Conservation (phyloP, 1,140 invertebrate species). For the Drosophila dunni region DNA sequence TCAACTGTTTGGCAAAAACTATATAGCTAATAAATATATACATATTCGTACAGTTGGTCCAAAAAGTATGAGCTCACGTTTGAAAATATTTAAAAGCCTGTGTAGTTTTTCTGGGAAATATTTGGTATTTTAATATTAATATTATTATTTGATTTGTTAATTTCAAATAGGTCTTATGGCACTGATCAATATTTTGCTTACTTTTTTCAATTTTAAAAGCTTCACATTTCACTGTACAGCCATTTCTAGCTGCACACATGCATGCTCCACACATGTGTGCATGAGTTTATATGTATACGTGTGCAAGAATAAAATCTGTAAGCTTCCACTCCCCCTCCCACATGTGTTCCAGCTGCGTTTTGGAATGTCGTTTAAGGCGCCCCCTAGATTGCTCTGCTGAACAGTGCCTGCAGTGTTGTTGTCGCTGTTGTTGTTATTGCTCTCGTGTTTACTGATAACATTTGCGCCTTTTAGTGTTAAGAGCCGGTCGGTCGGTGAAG, state of each 20-base stretch:
- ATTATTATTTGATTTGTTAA: no score
- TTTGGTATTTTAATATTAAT: no score
- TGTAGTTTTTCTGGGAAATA: no score
- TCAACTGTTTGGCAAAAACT: slow-evolving; percentile 62
- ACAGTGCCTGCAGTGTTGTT: slow-evolving; percentile 23
- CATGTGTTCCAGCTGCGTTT: slow-evolving; percentile 26
- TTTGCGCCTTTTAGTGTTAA: slow-evolving; percentile 64
- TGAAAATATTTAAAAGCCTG: no score
- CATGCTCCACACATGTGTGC: no score
- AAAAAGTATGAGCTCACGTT: no score
- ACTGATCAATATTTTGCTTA: no score
- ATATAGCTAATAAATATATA: background rate
- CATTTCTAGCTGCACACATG: no score
- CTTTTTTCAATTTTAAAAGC: no score
- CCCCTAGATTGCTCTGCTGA: slow-evolving; percentile 28
- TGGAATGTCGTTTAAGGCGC: slow-evolving; percentile 54
- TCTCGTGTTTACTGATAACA: slow-evolving; percentile 70
- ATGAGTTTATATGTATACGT: background rate
- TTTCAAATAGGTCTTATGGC: no score
- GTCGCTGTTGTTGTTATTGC: slow-evolving; percentile 43
- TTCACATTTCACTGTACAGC: no score
- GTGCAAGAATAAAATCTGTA: slow-evolving; percentile 6
- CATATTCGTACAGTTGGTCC: background rate
- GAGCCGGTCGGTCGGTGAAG: slow-evolving; percentile 30
- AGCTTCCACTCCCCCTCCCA: slow-evolving; percentile 27